These are phyloP conservation scores for Steromphala cineraria DNA, from an alignment of 2,888 invertebrate species.

Conservation along the genomic window DNA sequence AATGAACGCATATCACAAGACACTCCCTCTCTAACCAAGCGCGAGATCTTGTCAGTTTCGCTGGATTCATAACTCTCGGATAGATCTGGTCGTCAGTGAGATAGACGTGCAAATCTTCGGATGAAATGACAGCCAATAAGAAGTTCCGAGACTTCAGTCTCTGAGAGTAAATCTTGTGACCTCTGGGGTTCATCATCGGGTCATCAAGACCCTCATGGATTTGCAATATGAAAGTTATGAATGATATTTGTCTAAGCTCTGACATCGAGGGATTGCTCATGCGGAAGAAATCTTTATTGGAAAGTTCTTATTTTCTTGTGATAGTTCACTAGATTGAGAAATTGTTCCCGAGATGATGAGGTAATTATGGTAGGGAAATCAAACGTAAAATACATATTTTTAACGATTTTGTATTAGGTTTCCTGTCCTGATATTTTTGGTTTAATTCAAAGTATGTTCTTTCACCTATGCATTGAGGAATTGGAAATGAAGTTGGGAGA, in stretches of 20 bases:
- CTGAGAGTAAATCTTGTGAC: neutral
- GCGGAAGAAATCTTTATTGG: no score
- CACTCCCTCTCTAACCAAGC: neutral
- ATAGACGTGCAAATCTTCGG: neutral
- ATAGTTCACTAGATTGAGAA: no score
- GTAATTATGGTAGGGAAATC: no score
- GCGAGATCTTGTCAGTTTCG: slow-evolving; percentile 9
- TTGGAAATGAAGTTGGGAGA: no score
- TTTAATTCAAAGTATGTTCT: no score
- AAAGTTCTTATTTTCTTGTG: no score
- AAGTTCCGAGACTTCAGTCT: neutral
- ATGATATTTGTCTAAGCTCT: neutral
- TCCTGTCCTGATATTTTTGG: no score
- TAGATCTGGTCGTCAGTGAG: neutral
- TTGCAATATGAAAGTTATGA: neutral
- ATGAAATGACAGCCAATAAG: neutral
- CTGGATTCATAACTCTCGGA: neutral
- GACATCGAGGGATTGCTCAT: no score
- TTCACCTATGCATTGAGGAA: no score
- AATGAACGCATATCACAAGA: neutral
- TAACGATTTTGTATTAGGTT: no score
- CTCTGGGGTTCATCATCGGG: neutral
- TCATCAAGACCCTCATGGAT: neutral
- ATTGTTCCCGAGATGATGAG: no score
- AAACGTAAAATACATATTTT: no score